Percentiles rank a stretch among this genome's conserved stretches.
These are phyloP conservation scores for Cirrhinus mrigala DNA, from an alignment of 2,797 vertebrate species.

Conservation along the genomic window DNA sequence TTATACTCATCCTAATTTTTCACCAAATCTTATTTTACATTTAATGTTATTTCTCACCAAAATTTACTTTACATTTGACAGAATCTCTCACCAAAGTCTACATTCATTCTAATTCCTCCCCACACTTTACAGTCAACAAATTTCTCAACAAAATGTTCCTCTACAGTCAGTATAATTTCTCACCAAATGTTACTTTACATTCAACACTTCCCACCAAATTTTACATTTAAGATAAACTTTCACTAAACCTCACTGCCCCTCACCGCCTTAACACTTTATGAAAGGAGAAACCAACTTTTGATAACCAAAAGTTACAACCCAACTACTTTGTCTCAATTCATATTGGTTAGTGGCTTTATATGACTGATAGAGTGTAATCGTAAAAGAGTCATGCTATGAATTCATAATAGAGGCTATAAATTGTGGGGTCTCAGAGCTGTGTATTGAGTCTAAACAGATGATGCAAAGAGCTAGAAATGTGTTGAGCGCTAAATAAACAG, in stretches of 20 bases:
- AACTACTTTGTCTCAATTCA: background rate
- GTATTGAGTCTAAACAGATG: conserved; percentile 22
- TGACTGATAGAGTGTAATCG: background rate
- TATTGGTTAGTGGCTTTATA: background rate
- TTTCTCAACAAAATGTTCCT: background rate
- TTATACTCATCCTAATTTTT: background rate
- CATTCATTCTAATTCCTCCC: background rate
- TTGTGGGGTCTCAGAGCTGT: background rate
- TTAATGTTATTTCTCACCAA: background rate
- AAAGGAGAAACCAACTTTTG: background rate
- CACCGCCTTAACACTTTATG: background rate
- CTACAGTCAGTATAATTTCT: background rate
- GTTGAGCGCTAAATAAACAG: conserved; percentile 18
- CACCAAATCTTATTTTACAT: background rate
- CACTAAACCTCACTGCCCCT: background rate
- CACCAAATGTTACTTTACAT: background rate
- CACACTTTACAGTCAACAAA: background rate
- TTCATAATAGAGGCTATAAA: conserved; percentile 1
- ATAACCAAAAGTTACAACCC: background rate
- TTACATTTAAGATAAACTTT: background rate
- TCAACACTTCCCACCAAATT: background rate
- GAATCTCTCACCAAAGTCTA: background rate
- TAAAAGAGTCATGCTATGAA: conserved; percentile 1
- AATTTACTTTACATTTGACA: background rate
- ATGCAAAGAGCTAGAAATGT: conserved; percentile 29